Conservation (phyloP, 2,113 vertebrate species). For the human (Homo sapiens) region GRCh38 chr5:31429501-31430000, state of each 20-base stretch:
- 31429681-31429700: slow-evolving; percentile 43
- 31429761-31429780: slow-evolving; percentile 25
- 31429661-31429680: neutral
- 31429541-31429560: slow-evolving; percentile 86
- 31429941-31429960: neutral
- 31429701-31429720: neutral
- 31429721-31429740: slow-evolving; percentile 44
- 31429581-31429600: slow-evolving; percentile 67
- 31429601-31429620: slow-evolving; percentile 61
- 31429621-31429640: slow-evolving; percentile 48
- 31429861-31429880: neutral
- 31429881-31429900: slow-evolving; percentile 4
- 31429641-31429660: neutral
- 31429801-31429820: neutral
- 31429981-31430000: neutral
- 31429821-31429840: neutral
- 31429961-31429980: neutral
- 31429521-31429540: slow-evolving; percentile 97
- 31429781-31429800: neutral
- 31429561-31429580: slow-evolving; percentile 22
- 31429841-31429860: neutral
- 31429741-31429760: neutral
- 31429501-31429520: slow-evolving; percentile 94
- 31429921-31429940: neutral
- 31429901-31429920: slow-evolving; percentile 34